A percentile compares a stretch with the other conserved stretches of the same genome.
phyloP scores from a whole-genome alignment of 1,140 invertebrate genomes.

The Oncopeltus fasciatus region DNA sequence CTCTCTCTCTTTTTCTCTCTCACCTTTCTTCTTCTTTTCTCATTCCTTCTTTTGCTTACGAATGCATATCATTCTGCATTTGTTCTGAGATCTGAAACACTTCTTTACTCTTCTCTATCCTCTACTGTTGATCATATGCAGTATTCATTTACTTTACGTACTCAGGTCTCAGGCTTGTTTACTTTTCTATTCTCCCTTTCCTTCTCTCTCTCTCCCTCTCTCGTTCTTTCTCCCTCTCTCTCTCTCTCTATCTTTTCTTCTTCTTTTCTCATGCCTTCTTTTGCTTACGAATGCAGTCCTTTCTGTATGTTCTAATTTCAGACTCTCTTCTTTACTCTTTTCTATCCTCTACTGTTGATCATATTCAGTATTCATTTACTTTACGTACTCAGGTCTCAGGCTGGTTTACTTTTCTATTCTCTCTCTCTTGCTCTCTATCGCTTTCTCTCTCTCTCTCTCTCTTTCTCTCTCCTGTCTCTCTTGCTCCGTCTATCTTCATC shows the following conservation, averaged over 20 bases:
- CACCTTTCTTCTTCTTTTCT: background rate
- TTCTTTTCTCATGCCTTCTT: background rate
- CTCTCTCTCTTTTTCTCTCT: background rate
- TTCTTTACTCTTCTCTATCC: background rate
- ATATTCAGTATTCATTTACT: no score
- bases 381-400: constrained; percentile 1
- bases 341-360: no score
- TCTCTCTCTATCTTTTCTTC: background rate
- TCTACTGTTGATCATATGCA: no score
- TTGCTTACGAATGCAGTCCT: background rate
- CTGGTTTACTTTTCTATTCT: background rate
- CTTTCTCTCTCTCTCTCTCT: background rate
- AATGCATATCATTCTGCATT: background rate
- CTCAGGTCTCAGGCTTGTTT: no score
- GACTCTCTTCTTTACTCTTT: no score
- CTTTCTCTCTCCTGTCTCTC: background rate
- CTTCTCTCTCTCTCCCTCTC: constrained; percentile 3
- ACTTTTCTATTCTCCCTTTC: background rate
- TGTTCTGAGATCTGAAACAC: no score
- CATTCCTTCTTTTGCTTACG: background rate
- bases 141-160: no score
- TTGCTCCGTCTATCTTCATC: background rate
- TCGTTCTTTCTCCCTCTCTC: background rate
- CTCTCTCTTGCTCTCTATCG: background rate
- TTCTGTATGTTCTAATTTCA: background rate